These are phyloP conservation scores for Hyposoter dolosus DNA, from an alignment of 2,888 invertebrate genomes.

Conservation along the genomic window DNA sequence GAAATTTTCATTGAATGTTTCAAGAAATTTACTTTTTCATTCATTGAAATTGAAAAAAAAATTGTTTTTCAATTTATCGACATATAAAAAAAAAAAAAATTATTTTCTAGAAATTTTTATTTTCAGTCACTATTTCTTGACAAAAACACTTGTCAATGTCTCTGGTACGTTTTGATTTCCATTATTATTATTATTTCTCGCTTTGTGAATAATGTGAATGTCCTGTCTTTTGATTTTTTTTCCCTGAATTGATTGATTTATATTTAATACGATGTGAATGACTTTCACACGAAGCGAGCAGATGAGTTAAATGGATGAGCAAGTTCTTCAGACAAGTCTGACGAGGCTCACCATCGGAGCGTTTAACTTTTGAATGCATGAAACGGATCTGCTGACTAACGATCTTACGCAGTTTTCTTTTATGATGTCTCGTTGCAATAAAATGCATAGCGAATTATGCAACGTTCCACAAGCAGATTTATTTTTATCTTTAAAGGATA, in stretches of 20 bases:
- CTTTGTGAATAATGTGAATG: not conserved
- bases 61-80: too few species aligned
- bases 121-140: not conserved
- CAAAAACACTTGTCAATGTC: not conserved
- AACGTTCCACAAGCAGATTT: not conserved
- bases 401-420: conserved; percentile 54
- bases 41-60: too few species aligned
- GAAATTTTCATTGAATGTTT: too few species aligned
- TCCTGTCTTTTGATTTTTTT: not conserved
- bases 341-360: conserved; percentile 24
- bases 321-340: conserved; percentile 47
- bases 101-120: not conserved
- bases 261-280: conserved; percentile 19
- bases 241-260: conserved; percentile 16
- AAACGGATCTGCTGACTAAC: conserved; percentile 38
- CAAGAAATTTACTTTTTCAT: too few species aligned
- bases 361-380: conserved; percentile 27
- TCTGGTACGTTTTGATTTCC: not conserved
- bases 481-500: conserved; percentile 7
- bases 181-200: not conserved
- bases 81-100: too few species aligned
- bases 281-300: conserved; percentile 22
- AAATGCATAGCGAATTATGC: conserved; percentile 10
- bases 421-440: conserved; percentile 11
- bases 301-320: conserved; percentile 51